phyloP scores from a whole-genome alignment of 1,140 invertebrate genomes.

The Drosophila funebris region DNA sequence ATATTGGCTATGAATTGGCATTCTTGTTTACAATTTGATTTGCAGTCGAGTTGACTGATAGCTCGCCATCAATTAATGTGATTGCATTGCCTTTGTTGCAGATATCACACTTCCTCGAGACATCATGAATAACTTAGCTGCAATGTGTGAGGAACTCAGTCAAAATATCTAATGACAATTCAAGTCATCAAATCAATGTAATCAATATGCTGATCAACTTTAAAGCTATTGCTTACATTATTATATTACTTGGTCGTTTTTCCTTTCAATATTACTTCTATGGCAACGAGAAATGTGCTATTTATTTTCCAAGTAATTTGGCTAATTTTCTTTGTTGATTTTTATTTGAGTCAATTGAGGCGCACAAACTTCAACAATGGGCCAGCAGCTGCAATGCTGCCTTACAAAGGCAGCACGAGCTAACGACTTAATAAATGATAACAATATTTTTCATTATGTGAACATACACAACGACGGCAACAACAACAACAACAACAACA shows the following conservation, averaged over 20 bases:
- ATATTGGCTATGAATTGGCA: conserved; percentile 59
- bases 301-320: conserved; percentile 31
- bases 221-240: too few species aligned
- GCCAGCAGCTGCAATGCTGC: conserved; percentile 6
- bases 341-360: conserved; percentile 13
- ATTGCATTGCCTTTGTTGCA: conserved; percentile 13
- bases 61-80: conserved; percentile 6
- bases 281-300: conserved; percentile 3
- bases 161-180: too few species aligned
- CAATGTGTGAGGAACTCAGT: too few species aligned
- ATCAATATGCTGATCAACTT: too few species aligned
- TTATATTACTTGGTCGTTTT: too few species aligned
- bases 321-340: conserved; percentile 30
- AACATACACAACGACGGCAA: conserved; percentile 16
- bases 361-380: conserved; percentile 13
- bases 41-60: neutral
- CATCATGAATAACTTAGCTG: neutral
- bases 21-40: conserved; percentile 70
- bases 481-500: neutral
- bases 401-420: too few species aligned
- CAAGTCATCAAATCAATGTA: too few species aligned
- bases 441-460: conserved; percentile 56
- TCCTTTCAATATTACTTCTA: neutral
- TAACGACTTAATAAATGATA: conserved; percentile 64
- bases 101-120: neutral